Evolutionary conservation across 2,888 invertebrate species (phyloP).

Genomic region (Hypomecis atomaria): DNA sequence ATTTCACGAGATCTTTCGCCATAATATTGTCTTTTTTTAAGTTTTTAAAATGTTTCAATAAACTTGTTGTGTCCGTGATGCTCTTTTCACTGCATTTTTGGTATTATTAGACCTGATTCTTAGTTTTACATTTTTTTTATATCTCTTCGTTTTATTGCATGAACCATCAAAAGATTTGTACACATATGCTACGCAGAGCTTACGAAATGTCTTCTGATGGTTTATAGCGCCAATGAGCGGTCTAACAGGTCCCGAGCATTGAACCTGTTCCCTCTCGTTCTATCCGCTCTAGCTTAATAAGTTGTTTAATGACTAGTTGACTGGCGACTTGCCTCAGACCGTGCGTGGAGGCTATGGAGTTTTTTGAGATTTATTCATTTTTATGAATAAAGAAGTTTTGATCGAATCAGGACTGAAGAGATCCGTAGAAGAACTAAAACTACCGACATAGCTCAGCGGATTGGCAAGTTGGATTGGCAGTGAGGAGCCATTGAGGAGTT

Average conservation of each 20-base stretch:
- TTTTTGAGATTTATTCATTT: neutral
- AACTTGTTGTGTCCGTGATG: no score
- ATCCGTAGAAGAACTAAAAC: no score
- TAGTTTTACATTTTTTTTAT: neutral
- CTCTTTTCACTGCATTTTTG: no score
- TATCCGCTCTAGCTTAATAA: constrained; percentile 55
- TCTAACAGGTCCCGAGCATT: constrained; percentile 63
- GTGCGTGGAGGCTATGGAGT: neutral
- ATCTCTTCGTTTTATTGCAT: constrained; percentile 36
- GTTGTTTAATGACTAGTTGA: constrained; percentile 40
- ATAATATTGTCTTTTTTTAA: no score
- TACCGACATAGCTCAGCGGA: no score
- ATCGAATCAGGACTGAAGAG: no score
- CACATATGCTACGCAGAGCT: constrained; percentile 51
- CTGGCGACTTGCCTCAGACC: neutral
- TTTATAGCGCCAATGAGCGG: constrained; percentile 68
- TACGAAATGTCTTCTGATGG: constrained; percentile 67
- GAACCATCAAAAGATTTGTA: constrained; percentile 44
- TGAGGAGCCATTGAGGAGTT: no score
- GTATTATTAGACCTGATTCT: neutral
- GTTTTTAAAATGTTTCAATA: no score
- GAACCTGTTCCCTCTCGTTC: constrained; percentile 59
- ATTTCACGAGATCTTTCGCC: no score
- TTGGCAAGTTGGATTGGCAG: no score
- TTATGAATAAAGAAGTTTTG: neutral